These are phyloP conservation scores for Tribolium madens DNA, from an alignment of 1,140 invertebrate species.

Conservation along the genomic window DNA sequence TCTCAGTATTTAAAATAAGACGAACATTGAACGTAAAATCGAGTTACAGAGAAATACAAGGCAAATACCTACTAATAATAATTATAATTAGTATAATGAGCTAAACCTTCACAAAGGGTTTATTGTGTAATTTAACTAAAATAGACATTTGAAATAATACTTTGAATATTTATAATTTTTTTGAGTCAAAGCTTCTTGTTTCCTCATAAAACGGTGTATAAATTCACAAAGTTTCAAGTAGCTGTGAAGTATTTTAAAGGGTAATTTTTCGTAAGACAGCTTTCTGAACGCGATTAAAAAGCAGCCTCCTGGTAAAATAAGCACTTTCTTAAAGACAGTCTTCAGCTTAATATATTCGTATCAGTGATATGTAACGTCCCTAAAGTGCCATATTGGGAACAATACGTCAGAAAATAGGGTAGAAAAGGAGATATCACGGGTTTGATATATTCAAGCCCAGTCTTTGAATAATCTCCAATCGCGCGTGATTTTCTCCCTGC, in stretches of 20 bases:
- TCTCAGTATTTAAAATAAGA: background rate
- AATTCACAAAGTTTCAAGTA: background rate
- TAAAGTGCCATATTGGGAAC: conserved; percentile 43
- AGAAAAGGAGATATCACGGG: conserved; percentile 16
- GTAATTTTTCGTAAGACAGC: background rate
- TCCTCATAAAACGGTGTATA: background rate
- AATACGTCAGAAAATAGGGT: conserved; percentile 34
- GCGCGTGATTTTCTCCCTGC: conserved; percentile 18
- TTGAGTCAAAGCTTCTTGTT: background rate
- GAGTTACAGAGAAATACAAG: background rate
- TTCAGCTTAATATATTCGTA: conserved; percentile 41
- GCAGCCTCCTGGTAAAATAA: conserved; percentile 15
- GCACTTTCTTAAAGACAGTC: conserved; percentile 11
- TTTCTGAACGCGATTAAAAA: conserved; percentile 21
- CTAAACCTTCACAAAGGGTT: background rate
- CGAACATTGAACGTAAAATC: background rate
- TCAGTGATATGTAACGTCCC: conserved; percentile 41
- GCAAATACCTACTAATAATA: no score
- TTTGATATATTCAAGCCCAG: conserved; percentile 29
- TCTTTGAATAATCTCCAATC: conserved; percentile 45
- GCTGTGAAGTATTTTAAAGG: background rate
- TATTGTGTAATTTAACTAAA: background rate
- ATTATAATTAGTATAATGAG: background rate
- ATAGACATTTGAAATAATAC: background rate
- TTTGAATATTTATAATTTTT: background rate